Evolutionary conservation across 2,113 vertebrate species (phyloP).

Genomic region (Hirundichthys speculiger): DNA sequence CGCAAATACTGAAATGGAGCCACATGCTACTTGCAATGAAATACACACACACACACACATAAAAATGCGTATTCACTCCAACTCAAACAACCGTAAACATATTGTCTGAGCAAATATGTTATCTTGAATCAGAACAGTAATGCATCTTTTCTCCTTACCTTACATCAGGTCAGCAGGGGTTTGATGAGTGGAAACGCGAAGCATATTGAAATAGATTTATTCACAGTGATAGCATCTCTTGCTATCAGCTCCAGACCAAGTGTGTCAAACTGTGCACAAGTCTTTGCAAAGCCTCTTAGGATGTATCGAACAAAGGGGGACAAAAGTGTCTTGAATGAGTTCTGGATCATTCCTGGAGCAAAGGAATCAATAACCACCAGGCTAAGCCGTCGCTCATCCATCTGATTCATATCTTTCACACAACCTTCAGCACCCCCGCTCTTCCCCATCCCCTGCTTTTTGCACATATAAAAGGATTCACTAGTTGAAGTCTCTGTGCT

Average conservation of each 20-base stretch:
- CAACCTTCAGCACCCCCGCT: neutral
- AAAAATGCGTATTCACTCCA: constrained; percentile 8
- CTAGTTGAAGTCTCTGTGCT: constrained; percentile 47
- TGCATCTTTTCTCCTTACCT: constrained; percentile 61
- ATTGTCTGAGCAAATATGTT: constrained; percentile 62
- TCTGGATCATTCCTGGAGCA: constrained; percentile 75
- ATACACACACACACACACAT: neutral
- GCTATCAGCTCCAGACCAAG: constrained; percentile 54
- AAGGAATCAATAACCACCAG: constrained; percentile 76
- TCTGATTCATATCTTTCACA: constrained; percentile 77
- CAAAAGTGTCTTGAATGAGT: constrained; percentile 74
- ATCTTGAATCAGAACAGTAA: constrained; percentile 64
- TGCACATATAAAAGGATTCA: constrained; percentile 46
- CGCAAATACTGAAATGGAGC: constrained; percentile 6
- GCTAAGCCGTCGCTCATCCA: constrained; percentile 76
- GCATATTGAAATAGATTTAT: constrained; percentile 74
- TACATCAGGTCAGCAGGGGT: constrained; percentile 55
- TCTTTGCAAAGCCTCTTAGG: constrained; percentile 71
- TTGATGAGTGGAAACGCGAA: constrained; percentile 54
- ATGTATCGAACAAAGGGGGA: constrained; percentile 72
- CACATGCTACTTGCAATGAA: constrained; percentile 27
- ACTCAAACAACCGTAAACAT: constrained; percentile 39
- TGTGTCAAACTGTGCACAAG: constrained; percentile 55
- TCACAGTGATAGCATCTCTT: constrained; percentile 69
- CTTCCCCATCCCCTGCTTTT: constrained; percentile 26